Conservation (phyloP, 2,797 vertebrate genomes). For the Podarcis lilfordi region DNA sequence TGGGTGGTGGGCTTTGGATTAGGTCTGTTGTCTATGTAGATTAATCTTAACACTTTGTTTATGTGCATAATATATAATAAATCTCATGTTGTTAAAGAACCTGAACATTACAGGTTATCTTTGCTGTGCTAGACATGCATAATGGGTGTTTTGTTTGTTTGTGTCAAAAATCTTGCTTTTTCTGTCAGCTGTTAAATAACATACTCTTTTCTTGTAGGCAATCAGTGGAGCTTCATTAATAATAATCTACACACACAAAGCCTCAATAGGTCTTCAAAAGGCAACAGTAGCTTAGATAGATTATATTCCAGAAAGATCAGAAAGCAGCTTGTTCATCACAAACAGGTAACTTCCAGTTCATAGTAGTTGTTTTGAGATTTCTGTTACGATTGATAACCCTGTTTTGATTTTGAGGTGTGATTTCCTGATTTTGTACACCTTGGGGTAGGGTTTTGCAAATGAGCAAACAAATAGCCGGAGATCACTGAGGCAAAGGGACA, state of each 20-base stretch:
- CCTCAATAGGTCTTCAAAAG: constrained; percentile 90
- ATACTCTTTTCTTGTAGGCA: constrained; percentile 79
- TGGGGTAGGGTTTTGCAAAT: neutral
- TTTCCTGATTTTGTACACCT: neutral
- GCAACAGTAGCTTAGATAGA: constrained; percentile 94
- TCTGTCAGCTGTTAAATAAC: neutral
- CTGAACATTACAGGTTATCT: neutral
- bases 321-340: constrained; percentile 98
- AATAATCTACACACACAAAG: constrained; percentile 96
- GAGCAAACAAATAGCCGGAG: neutral
- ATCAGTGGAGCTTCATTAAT: constrained; percentile 99
- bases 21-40: neutral
- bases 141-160: neutral
- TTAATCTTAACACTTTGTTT: neutral
- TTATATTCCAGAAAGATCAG: constrained; percentile 98
- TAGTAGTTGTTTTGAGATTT: constrained; percentile 27
- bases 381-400: neutral
- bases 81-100: neutral
- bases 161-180: neutral
- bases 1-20: neutral
- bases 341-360: constrained; percentile 88
- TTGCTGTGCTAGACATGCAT: neutral
- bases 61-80: neutral
- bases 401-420: neutral
- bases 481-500: neutral